Evolutionary conservation across 2,888 invertebrate genomes (phyloP).

Genomic region (Perithous albicinctus): DNA sequence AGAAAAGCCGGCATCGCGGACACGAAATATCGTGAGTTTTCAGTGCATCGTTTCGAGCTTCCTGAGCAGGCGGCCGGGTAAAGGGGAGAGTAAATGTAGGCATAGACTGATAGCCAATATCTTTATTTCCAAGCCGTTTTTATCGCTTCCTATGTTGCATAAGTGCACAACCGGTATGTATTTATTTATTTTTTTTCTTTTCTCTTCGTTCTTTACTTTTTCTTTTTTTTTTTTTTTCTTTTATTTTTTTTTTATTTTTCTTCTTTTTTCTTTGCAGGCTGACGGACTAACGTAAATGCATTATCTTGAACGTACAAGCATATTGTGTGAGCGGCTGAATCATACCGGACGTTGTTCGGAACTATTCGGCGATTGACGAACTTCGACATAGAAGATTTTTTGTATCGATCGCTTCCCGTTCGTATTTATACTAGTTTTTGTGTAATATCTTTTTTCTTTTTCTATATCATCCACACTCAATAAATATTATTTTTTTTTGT

Average conservation of each 20-base stretch:
- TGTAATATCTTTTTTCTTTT: too few relatives aligned
- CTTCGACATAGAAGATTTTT: neutral
- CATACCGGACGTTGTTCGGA: slow-evolving; percentile 24
- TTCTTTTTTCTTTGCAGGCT: slow-evolving; percentile 10
- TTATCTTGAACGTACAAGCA: slow-evolving; percentile 36
- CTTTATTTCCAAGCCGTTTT: slow-evolving; percentile 63
- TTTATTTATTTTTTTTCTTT: neutral
- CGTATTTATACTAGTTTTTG: neutral
- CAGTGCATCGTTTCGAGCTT: slow-evolving; percentile 1
- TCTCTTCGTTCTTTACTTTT: slow-evolving; percentile 27
- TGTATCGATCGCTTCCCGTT: neutral
- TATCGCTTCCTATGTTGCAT: slow-evolving; percentile 62
- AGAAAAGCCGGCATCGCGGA: neutral
- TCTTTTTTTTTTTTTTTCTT: neutral
- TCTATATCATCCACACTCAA: neutral
- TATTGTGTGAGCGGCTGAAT: slow-evolving; percentile 26
- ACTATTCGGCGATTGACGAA: neutral
- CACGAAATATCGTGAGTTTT: slow-evolving; percentile 42
- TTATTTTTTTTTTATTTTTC: slow-evolving; percentile 2
- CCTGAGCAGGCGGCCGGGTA: slow-evolving; percentile 17
- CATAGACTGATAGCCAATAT: slow-evolving; percentile 77
- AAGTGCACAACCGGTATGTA: slow-evolving; percentile 64
- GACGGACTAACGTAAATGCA: slow-evolving; percentile 40
- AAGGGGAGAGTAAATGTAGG: slow-evolving; percentile 67
- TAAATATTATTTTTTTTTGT: slow-evolving; percentile 10